phyloP scores from a whole-genome alignment of 2,888 invertebrate genomes.

The Auanema sp. region DNA sequence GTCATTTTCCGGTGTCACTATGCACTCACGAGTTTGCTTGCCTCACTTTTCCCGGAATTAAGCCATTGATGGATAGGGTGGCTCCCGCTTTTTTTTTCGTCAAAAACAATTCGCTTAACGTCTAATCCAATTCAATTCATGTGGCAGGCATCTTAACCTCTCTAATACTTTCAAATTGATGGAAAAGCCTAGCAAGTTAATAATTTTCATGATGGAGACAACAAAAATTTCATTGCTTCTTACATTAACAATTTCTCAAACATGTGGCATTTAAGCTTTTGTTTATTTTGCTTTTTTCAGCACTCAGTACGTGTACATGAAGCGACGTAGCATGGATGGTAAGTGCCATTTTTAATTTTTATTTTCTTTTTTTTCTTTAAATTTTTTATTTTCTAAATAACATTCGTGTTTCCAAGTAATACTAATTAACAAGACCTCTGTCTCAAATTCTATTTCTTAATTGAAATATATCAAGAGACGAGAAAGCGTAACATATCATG shows the following conservation, averaged over 20 bases:
- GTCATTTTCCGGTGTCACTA: too few species aligned
- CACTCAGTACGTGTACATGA: slow-evolving; percentile 62
- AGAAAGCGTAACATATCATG: too few species aligned
- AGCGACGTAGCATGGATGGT: slow-evolving; percentile 49
- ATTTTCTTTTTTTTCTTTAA: slow-evolving; percentile 8
- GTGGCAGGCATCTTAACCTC: not conserved
- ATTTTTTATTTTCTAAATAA: not conserved
- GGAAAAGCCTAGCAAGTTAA: not conserved
- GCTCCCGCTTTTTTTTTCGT: too few species aligned
- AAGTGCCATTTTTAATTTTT: slow-evolving; percentile 13
- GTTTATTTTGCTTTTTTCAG: slow-evolving; percentile 31
- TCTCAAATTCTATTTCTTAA: too few species aligned
- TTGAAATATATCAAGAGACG: too few species aligned
- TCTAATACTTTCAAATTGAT: not conserved
- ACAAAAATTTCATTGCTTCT: not conserved
- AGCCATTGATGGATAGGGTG: too few species aligned
- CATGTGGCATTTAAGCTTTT: not conserved
- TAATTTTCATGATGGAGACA: slow-evolving; percentile 3
- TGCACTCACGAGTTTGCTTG: too few species aligned
- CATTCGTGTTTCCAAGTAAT: too few species aligned
- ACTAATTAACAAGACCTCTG: too few species aligned
- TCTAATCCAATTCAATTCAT: too few species aligned
- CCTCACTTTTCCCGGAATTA: too few species aligned
- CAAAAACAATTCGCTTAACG: too few species aligned
- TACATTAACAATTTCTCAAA: not conserved